Base-by-base conservation (phyloP, 2,797 vertebrate genomes). In the Rhincodon typus region DNA sequence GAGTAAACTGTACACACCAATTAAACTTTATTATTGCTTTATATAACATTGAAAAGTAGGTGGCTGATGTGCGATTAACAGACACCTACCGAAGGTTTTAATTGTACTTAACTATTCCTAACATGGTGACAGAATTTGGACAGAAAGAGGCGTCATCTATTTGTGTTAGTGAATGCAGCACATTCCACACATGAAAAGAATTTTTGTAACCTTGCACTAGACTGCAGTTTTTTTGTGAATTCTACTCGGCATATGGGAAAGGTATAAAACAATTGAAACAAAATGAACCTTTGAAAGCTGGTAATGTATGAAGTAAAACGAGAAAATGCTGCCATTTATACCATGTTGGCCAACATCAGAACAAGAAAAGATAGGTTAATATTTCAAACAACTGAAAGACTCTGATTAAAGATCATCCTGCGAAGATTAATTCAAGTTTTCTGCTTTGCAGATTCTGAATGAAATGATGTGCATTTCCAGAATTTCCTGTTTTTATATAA, bases 21-120 rank as follows among this genome's bases (percentile, higher is more conserved):
- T 95, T 95, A 74, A 95, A 95, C 94, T 95, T 95, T 50, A 95
- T 95, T 95, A 95, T 74, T 74, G 70, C 94, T 74, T 95, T 95
- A 95, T 95, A 57, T 77, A 95, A 95, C 42, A 70, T 77, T 34
- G 69, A 95, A 95, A 74, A 95, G 94, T 74, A 95, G 94, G 70
- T 95, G 94, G 46, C 90, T 93, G 90, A 93, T 93, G 90, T 74
- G 46, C 46, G 69, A 77, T 53, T 95, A 74, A 77, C 42, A 95
- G 94, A 74, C 70, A 95, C 69, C 70, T 53, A 53, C 70, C 42
- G 46, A 74, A 95, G 69, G 42, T 74, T 95, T 72, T 74, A 95
- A 53, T 70, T 53, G 94, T 95, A 46, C 70, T 95, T 95, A 95
- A 95, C 90, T 77, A 74, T 74, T 95, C 30, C 94, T 74, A 74